Conservation (phyloP, 2,888 invertebrate species). For the Diarsia dahlii region DNA sequence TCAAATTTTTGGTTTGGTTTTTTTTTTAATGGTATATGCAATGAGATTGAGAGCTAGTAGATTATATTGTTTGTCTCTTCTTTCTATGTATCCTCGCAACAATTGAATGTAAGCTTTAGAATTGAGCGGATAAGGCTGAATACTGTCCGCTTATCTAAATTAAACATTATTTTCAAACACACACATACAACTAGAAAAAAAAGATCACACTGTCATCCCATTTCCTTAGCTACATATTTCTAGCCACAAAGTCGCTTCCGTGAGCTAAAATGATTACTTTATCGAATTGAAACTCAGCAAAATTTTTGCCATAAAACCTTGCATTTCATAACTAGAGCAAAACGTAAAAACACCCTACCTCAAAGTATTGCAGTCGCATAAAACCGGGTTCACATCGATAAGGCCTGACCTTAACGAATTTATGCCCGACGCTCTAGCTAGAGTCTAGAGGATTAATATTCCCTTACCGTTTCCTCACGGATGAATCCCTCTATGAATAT, state of each 20-base stretch:
- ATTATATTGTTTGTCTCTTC: not conserved
- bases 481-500: slow-evolving; percentile 65
- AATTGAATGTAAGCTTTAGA: not conserved
- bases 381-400: slow-evolving; percentile 39
- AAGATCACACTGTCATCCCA: not conserved
- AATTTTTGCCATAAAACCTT: slow-evolving; percentile 23
- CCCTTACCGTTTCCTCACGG: slow-evolving; percentile 54
- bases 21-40: not conserved
- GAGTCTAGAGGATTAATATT: slow-evolving; percentile 62
- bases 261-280: slow-evolving; percentile 19
- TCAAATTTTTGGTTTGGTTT: not conserved
- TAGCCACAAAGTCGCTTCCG: slow-evolving; percentile 7
- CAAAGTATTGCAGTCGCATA: slow-evolving; percentile 33
- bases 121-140: too few relatives aligned
- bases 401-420: slow-evolving; percentile 49
- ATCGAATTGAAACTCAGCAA: not conserved
- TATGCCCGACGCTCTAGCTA: slow-evolving; percentile 28
- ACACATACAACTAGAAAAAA: not conserved
- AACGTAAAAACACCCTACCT: slow-evolving; percentile 28
- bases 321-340: slow-evolving; percentile 29
- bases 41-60: not conserved
- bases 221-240: not conserved
- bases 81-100: not conserved
- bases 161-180: too few relatives aligned
- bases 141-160: not conserved